Evolutionary conservation across 92 coral and sea anemone species (phyloP), one percentile per base, ranked within the genome.

Genomic region (Bergia sp.): DNA sequence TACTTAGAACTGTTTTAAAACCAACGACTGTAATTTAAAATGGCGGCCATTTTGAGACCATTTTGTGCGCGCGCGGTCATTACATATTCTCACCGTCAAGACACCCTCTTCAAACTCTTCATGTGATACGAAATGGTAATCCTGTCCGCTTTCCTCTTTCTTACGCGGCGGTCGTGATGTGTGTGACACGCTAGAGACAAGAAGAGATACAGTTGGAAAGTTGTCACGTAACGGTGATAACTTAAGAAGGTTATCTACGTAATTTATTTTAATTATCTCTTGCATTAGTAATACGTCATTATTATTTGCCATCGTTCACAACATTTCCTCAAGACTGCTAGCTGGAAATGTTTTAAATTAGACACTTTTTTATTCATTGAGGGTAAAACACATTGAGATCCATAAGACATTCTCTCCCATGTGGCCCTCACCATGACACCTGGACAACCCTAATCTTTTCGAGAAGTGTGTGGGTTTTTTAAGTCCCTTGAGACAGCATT

Each of bases 31-130:
- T 29, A 29, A 29, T 29, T 29, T 29, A 0, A 29, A 29, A 29
- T 29, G 29, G 29, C 29, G 29, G 29, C 29, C 29, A 29, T 29
- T 29, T 29, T 29, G 29, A 29, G 29, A 29, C 29, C 29, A 29
- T 29, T 29, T 29, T 29, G 29, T 29, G 29, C 29, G 29, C 29
- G 11, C 4, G 12, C 18, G 29, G 1, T 61, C 69, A 61, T 20
- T 23, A 61, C 3, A 18, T 61, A 61, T 5, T 23, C 69, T 61
- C 29, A 42, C 99, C 98, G 86, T 88, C 86, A 96, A 91, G 18
- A 95, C 96, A 50, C 93, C 99, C 50, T 93, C 95, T 87, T 96
- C 99, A 92, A 96, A 96, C 75, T 96, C 95, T 49, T 95, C 99
- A 73, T 95, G 92, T 37, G 95, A 91, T n/a, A 95, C 92, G 77